A percentile compares a stretch with the other conserved stretches of the same genome.
Evolutionary conservation across 2,113 vertebrate species (phyloP).

Genomic region (Oreochromis niloticus): DNA sequence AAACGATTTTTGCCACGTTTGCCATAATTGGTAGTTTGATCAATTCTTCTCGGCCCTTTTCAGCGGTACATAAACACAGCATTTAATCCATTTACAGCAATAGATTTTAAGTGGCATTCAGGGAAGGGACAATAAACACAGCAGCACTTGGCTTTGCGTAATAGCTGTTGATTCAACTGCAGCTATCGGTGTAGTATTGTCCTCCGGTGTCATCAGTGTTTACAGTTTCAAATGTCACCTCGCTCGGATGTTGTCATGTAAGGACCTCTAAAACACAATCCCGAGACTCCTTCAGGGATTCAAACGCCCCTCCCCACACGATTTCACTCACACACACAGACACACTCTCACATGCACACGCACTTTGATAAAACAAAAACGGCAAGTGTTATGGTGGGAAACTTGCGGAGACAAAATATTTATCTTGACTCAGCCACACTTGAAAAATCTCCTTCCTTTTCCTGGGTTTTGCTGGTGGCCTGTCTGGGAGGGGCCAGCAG

Average conservation of each 20-base stretch:
- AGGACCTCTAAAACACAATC: background rate
- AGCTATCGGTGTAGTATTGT: background rate
- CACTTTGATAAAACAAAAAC: background rate
- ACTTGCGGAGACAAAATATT: constrained; percentile 15
- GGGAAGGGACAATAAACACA: background rate
- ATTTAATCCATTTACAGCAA: background rate
- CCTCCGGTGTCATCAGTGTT: background rate
- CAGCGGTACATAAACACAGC: background rate
- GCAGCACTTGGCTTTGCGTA: background rate
- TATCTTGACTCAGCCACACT: background rate
- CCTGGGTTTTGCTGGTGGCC: background rate
- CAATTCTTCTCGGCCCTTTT: rapidly evolving
- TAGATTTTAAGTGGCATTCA: background rate
- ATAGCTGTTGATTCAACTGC: background rate
- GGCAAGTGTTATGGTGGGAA: background rate
- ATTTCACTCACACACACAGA: background rate
- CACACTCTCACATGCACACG: background rate
- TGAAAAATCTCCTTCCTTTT: background rate
- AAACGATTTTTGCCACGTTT: background rate
- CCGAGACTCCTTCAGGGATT: background rate
- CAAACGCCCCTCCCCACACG: background rate
- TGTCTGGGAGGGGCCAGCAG: background rate
- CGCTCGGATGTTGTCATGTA: background rate
- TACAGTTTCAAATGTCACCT: constrained; percentile 15
- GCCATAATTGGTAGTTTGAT: background rate